phyloP scores from a whole-genome alignment of 2,113 vertebrate genomes.

The Scolopax mira region DNA sequence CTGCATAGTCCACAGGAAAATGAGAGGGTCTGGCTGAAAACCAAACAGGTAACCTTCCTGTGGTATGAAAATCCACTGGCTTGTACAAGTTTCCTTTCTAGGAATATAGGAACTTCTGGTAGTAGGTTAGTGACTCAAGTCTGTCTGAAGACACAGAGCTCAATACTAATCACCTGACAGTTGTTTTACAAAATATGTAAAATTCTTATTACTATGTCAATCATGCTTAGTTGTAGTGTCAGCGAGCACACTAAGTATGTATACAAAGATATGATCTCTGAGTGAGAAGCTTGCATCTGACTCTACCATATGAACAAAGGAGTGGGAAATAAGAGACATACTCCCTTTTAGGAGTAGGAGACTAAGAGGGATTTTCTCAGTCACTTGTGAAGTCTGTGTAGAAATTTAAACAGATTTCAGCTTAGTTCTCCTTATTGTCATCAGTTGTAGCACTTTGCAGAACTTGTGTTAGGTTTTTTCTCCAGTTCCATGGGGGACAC shows the following conservation, averaged over 20 bases:
- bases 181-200: not conserved
- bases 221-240: constrained; percentile 11
- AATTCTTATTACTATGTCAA: not conserved
- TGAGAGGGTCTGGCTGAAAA: not conserved
- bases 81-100: not conserved
- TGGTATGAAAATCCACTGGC: not conserved
- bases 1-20: not conserved
- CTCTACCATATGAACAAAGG: not conserved
- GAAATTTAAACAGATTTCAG: not conserved
- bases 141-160: not conserved
- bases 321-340: not conserved
- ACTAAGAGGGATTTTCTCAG: not conserved
- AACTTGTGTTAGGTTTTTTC: not conserved
- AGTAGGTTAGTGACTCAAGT: not conserved
- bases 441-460: not conserved
- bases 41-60: not conserved
- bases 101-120: not conserved
- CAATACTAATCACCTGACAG: not conserved
- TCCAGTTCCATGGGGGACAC: not conserved
- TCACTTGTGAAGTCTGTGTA: not conserved
- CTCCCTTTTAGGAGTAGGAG: not conserved
- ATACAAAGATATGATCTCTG: not conserved
- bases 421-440: not conserved
- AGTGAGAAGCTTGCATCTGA: not conserved
- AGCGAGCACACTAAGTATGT: not conserved